phyloP scores from a whole-genome alignment of 1,140 invertebrate genomes.

The Centruroides vittatus region DNA sequence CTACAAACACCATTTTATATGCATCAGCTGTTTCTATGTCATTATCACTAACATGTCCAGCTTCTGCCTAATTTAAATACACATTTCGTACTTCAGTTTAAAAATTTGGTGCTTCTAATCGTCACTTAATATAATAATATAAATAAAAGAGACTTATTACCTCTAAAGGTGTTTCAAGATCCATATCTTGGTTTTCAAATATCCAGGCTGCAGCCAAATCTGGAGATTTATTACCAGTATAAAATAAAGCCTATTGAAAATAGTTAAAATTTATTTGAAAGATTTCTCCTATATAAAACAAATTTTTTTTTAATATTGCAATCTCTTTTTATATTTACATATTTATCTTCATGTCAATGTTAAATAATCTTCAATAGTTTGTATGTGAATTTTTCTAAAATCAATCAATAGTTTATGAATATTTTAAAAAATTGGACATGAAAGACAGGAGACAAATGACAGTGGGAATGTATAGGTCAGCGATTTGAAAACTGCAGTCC shows the following conservation, averaged over 20 bases:
- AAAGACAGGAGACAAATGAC: no score
- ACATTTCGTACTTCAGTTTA: neutral
- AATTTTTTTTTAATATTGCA: no score
- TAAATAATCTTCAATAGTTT: no score
- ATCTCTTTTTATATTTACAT: no score
- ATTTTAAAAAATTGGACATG: no score
- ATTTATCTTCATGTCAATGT: no score
- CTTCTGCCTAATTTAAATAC: slow-evolving; percentile 8
- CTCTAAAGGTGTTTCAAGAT: slow-evolving; percentile 24
- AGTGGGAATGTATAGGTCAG: no score
- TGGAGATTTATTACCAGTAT: slow-evolving; percentile 38
- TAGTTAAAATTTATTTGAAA: neutral
- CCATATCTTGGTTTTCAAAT: slow-evolving; percentile 36
- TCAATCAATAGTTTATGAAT: no score
- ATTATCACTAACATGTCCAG: slow-evolving; percentile 13
- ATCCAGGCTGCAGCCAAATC: slow-evolving; percentile 39
- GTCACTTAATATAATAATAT: neutral
- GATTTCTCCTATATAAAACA: no score
- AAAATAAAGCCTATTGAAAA: slow-evolving; percentile 32
- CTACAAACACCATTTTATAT: slow-evolving; percentile 50
- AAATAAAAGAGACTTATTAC: neutral
- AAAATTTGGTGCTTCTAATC: neutral
- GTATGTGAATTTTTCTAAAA: no score
- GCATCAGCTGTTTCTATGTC: slow-evolving; percentile 21
- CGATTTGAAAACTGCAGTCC: no score